Percentiles rank a stretch among this genome's conserved stretches.
These are phyloP conservation scores for Fissipunctia ypsillon DNA, from an alignment of 2,888 invertebrate genomes.

Conservation along the genomic window DNA sequence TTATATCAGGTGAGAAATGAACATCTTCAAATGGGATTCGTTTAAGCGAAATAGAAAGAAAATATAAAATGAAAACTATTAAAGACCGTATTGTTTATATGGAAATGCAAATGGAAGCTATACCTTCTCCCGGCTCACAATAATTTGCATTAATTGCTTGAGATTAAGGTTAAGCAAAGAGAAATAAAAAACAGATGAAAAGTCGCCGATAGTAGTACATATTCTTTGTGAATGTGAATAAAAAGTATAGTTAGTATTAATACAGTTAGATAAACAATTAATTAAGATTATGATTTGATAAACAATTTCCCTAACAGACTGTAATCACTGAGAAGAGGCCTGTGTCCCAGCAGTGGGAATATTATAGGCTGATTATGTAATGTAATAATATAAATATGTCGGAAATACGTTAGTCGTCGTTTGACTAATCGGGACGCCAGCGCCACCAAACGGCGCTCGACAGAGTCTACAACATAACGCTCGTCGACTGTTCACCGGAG, in stretches of 20 bases:
- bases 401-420: too few species aligned
- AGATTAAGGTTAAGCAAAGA: constrained; percentile 32
- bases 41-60: not conserved
- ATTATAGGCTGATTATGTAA: too few species aligned
- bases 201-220: constrained; percentile 7
- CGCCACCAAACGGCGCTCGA: too few species aligned
- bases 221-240: not conserved
- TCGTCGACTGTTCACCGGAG: too few species aligned
- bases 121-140: constrained; percentile 38
- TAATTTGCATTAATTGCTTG: constrained; percentile 55
- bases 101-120: constrained; percentile 48
- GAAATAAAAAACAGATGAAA: constrained; percentile 31
- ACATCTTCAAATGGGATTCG: not conserved
- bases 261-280: too few species aligned
- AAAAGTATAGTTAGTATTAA: not conserved
- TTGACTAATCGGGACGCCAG: too few species aligned
- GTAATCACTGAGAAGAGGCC: too few species aligned
- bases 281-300: too few species aligned
- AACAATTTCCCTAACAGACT: too few species aligned
- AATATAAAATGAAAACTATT: constrained; percentile 5
- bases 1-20: not conserved
- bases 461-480: too few species aligned
- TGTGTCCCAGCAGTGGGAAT: too few species aligned
- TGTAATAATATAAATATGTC: too few species aligned
- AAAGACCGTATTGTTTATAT: constrained; percentile 20